Percentiles rank a stretch among this genome's conserved stretches.
phyloP scores from a whole-genome alignment of 2,888 invertebrate species.

The Ptychoptera contaminata region DNA sequence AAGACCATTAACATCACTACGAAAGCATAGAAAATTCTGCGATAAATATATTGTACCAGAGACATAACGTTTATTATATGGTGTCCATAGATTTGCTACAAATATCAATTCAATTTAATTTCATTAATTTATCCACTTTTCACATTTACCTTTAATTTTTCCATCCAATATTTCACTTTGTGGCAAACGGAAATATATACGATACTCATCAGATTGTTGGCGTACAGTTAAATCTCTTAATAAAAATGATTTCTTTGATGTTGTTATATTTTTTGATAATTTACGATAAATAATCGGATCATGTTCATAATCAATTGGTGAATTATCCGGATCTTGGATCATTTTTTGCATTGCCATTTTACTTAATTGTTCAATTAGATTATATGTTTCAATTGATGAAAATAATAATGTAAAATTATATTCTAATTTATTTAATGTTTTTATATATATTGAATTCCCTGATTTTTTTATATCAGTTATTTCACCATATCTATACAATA shows the following conservation, averaged over 20 bases:
- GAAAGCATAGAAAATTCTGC: constrained; percentile 89
- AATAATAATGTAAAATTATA: constrained; percentile 87
- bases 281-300: constrained; percentile 74
- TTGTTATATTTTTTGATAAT: constrained; percentile 58
- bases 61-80: constrained; percentile 81
- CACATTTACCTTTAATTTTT: constrained; percentile 74
- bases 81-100: constrained; percentile 64
- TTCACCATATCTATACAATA: constrained; percentile 51
- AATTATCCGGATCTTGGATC: constrained; percentile 67
- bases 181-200: constrained; percentile 71
- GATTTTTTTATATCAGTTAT: constrained; percentile 62
- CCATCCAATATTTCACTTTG: constrained; percentile 87
- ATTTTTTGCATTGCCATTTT: constrained; percentile 91
- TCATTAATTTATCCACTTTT: too few species aligned
- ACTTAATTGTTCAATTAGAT: constrained; percentile 85
- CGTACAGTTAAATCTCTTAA: constrained; percentile 91
- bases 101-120: neutral
- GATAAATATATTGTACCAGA: constrained; percentile 83
- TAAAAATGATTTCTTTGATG: constrained; percentile 76
- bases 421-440: constrained; percentile 64
- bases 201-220: constrained; percentile 83
- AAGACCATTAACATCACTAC: constrained; percentile 68
- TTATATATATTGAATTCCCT: constrained; percentile 74
- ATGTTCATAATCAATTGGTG: constrained; percentile 80
- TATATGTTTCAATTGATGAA: constrained; percentile 75